phyloP scores from a whole-genome alignment of 2,888 invertebrate species.

The Empis stercorea region DNA sequence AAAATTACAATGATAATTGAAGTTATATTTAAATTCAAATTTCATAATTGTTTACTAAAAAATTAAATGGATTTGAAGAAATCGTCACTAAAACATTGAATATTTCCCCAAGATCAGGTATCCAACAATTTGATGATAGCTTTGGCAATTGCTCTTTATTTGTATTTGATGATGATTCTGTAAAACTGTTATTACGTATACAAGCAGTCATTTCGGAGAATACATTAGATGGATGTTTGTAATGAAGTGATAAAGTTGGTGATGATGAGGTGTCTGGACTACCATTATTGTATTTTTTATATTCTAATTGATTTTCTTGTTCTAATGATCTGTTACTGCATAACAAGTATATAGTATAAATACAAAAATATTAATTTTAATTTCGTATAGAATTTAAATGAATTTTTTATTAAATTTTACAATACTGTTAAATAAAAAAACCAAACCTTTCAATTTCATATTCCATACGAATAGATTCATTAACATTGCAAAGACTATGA shows the following conservation, averaged over 20 bases:
- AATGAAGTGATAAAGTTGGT: neutral
- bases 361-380: too few relatives aligned
- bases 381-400: too few relatives aligned
- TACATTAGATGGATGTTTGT: neutral
- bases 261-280: neutral
- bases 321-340: too few relatives aligned
- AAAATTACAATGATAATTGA: neutral
- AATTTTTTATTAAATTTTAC: too few relatives aligned
- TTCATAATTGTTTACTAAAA: slow-evolving; percentile 21
- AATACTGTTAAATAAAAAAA: too few relatives aligned
- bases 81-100: slow-evolving; percentile 61
- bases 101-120: slow-evolving; percentile 38
- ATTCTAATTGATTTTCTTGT: too few relatives aligned
- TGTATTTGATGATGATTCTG: slow-evolving; percentile 17
- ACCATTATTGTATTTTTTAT: too few relatives aligned
- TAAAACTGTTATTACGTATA: neutral
- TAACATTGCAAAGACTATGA: slow-evolving; percentile 53
- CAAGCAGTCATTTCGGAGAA: neutral
- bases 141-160: slow-evolving; percentile 16
- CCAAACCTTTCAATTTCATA: slow-evolving; percentile 39
- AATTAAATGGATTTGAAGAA: slow-evolving; percentile 55
- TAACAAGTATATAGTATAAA: too few relatives aligned
- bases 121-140: slow-evolving; percentile 20
- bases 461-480: slow-evolving; percentile 53
- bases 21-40: too few relatives aligned